A percentile compares a stretch with the other conserved stretches of the same genome.
Evolutionary conservation across 2,888 invertebrate genomes (phyloP).

Genomic region (Lasioglossum leucozonium): DNA sequence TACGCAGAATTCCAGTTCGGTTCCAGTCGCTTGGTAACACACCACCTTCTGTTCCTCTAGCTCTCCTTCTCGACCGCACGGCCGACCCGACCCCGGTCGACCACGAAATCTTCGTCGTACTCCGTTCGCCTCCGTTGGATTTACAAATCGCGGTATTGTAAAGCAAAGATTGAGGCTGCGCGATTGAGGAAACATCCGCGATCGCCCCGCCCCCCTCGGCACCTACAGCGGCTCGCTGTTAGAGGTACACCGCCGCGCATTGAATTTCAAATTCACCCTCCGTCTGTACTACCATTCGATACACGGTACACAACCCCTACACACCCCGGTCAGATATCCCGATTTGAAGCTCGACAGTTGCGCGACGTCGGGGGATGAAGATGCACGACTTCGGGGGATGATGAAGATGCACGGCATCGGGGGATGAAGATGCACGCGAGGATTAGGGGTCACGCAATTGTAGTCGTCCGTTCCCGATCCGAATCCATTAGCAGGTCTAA

Average conservation of each 20-base stretch:
- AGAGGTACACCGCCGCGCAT: background rate
- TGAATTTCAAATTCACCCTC: constrained; percentile 18
- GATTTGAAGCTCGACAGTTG: constrained; percentile 13
- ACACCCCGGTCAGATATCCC: background rate
- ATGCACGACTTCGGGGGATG: background rate
- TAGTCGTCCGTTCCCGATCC: background rate
- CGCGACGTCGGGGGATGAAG: background rate
- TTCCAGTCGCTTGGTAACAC: constrained; percentile 75
- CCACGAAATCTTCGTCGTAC: constrained; percentile 13
- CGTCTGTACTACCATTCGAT: background rate
- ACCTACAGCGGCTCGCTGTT: background rate
- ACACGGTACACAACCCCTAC: background rate
- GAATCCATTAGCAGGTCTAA: background rate
- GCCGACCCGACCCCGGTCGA: constrained; percentile 20
- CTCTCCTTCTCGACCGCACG: constrained; percentile 31
- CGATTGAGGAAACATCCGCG: background rate
- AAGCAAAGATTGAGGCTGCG: constrained; percentile 3
- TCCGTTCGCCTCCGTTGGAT: constrained; percentile 16
- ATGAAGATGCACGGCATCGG: background rate
- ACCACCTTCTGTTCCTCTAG: constrained; percentile 39
- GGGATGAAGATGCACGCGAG: constrained; percentile 8
- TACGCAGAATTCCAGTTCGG: constrained; percentile 75
- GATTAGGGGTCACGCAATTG: constrained; percentile 9
- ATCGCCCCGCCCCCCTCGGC: background rate
- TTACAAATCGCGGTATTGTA: constrained; percentile 30